Base-by-base conservation (phyloP, 2,797 vertebrate species). In the Percopsis omiscomaycus region DNA sequence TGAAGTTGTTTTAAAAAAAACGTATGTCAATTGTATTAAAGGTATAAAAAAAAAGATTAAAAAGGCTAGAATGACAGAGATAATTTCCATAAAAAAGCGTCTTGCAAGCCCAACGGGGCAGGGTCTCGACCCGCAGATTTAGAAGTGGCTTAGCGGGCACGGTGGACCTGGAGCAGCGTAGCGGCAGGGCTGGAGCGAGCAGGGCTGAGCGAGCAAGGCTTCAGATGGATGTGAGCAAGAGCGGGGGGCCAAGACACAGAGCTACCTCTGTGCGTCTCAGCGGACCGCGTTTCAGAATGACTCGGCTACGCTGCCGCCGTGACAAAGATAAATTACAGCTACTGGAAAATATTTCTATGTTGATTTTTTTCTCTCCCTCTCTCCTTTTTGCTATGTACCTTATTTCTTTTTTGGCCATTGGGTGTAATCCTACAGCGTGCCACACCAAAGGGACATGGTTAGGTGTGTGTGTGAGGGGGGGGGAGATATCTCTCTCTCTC, bases 271-370 rank as follows among this genome's bases (percentile, higher is more conserved):
- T 89, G 86, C 62, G 79, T 92, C 90, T 91, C 89, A 70, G 82
- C 71, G 85, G 88, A 86, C 88, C 80, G 59, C 71, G 84, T 87
- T 87, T 87, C 87, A 85, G 88, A 92, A 89, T 91, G 88, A 92
- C 91, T 91, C 82, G 86, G 86, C 89, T 89, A 88, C 83, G 90
- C 89, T 89, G 87, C 87, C 61, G 75, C 73, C 75, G 80, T 91
- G 90, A 92, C 91, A 92, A 92, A 91, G 92, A 92, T 91, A 92
- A 92, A 93, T 93, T 90, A 86, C 90, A 82, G 82, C 84, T 64
- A 61, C 84, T 87, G 90, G 86, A 90, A 91, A 91, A 90, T 84
- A 88, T 89, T 89, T 88, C 77, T 68, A 68, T 60, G 15, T 71
- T 83, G 76, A 47, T 69, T 58, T 53, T 44, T 48, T 51, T 12